phyloP scores from a whole-genome alignment of 2,797 vertebrate species.

The Capromys pilorides region DNA sequence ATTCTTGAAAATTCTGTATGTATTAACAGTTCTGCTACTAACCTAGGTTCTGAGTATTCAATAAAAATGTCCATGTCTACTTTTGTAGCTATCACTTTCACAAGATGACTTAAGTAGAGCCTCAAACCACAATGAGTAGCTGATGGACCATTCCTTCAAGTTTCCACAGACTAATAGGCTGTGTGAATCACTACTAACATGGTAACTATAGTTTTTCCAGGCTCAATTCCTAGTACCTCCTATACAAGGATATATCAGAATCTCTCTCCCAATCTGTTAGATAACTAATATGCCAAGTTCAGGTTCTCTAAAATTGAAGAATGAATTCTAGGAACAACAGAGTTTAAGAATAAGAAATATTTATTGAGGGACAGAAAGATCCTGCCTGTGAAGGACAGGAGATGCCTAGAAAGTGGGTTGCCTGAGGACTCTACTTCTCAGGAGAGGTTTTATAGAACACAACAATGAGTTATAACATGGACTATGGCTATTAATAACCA shows the following conservation, averaged over 20 bases:
- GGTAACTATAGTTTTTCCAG: neutral
- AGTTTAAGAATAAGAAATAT: neutral
- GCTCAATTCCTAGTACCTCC: neutral
- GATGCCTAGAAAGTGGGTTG: neutral
- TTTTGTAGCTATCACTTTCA: neutral
- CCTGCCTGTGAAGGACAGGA: neutral
- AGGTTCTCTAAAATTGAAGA: neutral
- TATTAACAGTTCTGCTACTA: slow-evolving; percentile 19
- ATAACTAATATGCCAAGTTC: neutral
- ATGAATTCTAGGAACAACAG: neutral
- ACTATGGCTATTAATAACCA: neutral
- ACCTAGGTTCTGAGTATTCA: neutral
- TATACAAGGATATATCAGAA: neutral
- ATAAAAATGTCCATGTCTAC: slow-evolving; percentile 7
- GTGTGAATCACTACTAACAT: neutral
- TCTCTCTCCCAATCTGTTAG: neutral
- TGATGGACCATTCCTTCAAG: neutral
- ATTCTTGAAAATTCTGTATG: slow-evolving; percentile 45
- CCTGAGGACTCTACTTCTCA: neutral
- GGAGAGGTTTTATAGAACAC: neutral
- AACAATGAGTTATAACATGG: neutral
- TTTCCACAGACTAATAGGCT: neutral
- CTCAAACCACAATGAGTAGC: neutral
- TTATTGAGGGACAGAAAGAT: neutral
- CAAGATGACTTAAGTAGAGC: neutral